phyloP scores from a whole-genome alignment of 2,113 vertebrate species.

The Condylura cristata region DNA sequence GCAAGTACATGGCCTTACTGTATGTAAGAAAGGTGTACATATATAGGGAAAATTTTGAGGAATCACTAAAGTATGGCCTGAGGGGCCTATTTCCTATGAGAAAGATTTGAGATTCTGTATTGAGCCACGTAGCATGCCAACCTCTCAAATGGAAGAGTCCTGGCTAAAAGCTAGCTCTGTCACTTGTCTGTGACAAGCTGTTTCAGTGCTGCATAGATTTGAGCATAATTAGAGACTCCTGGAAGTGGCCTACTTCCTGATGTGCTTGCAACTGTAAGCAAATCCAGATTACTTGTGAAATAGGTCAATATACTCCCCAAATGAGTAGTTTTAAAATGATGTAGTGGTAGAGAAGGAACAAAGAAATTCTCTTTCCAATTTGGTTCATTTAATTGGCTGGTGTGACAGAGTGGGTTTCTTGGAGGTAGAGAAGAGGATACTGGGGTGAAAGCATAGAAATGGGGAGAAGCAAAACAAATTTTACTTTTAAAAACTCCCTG shows the following conservation, averaged over 20 bases:
- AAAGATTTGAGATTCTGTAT: not conserved
- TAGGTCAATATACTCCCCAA: not conserved
- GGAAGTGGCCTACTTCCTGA: not conserved
- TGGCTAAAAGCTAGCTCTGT: not conserved
- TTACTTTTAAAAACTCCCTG: not conserved
- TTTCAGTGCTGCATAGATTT: not conserved
- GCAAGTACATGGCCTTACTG: not conserved
- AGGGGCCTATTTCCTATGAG: not conserved
- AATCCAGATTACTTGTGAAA: not conserved
- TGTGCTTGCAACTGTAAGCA: not conserved
- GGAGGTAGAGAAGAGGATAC: not conserved
- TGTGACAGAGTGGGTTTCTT: not conserved
- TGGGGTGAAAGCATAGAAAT: not conserved
- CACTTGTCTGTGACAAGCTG: not conserved
- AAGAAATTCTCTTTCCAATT: not conserved
- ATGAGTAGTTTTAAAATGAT: not conserved
- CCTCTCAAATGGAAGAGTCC: not conserved
- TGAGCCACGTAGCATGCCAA: accelerated
- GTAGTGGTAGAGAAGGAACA: not conserved
- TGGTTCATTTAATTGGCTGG: not conserved
- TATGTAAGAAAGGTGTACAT: accelerated
- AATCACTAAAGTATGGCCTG: not conserved
- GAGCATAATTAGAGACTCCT: not conserved
- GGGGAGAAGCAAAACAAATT: not conserved
- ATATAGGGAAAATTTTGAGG: not conserved